Percentiles rank a stretch among this genome's conserved stretches.
Evolutionary conservation across 2,113 vertebrate species (phyloP).

Genomic region (Gambusia affinis): DNA sequence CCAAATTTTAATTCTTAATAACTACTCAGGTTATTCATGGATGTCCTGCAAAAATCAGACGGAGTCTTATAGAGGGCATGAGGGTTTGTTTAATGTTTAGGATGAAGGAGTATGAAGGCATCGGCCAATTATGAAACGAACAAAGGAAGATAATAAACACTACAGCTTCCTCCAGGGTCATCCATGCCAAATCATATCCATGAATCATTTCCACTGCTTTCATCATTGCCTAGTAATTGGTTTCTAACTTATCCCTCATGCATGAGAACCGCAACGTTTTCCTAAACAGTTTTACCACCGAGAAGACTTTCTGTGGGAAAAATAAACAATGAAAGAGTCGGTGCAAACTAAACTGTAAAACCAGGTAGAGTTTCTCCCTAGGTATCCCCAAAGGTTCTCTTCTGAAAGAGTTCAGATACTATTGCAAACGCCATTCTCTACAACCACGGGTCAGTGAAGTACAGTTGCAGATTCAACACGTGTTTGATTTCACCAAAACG

Average conservation of each 20-base stretch:
- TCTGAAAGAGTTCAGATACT: not conserved
- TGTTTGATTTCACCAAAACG: conserved; percentile 47
- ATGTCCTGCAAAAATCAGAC: not conserved
- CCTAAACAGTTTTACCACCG: not conserved
- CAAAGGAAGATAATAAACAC: not conserved
- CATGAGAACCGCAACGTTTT: conserved; percentile 16
- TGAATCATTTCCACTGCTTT: conserved; percentile 38
- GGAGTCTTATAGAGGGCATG: not conserved
- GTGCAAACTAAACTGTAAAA: not conserved
- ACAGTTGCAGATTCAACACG: conserved; percentile 31
- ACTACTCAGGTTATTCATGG: too few species aligned
- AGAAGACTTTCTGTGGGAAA: conserved; percentile 1
- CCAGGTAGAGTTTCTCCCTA: not conserved
- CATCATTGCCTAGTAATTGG: conserved; percentile 36
- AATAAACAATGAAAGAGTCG: not conserved
- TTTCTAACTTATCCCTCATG: conserved; percentile 28
- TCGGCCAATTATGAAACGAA: not conserved
- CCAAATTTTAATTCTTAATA: too few species aligned
- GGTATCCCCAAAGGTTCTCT: conserved; percentile 12
- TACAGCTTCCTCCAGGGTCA: conserved; percentile 15
- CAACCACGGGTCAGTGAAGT: conserved; percentile 24
- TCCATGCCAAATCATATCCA: not conserved
- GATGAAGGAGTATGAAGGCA: not conserved
- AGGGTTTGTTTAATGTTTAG: not conserved
- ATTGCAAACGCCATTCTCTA: conserved; percentile 13